Percentiles rank a stretch among this genome's conserved stretches.
phyloP scores from a whole-genome alignment of 92 coral and sea anemone species.

The Hydrozoanthus gracilis region DNA sequence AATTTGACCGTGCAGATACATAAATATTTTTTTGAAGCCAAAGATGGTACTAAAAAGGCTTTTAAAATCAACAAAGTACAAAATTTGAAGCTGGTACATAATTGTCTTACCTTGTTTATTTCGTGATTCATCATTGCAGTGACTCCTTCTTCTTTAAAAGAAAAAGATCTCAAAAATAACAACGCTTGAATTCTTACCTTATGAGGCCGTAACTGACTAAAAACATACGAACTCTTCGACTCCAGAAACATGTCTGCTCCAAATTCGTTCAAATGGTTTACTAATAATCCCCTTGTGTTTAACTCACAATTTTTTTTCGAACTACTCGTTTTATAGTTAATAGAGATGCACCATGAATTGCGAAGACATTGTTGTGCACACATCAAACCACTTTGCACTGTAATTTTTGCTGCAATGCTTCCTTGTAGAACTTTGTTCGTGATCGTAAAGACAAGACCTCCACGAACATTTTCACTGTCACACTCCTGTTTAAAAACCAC shows the following conservation, averaged over 20 bases:
- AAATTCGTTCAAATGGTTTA: background rate
- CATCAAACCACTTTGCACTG: background rate
- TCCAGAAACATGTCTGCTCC: background rate
- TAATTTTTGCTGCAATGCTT: background rate
- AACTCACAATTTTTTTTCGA: conserved; percentile 10
- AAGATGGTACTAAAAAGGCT: too few relatives aligned
- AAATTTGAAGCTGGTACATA: too few relatives aligned
- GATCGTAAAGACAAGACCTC: background rate
- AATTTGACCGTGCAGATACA: too few relatives aligned
- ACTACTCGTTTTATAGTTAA: background rate
- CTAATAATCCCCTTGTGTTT: conserved; percentile 11
- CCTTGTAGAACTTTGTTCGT: conserved; percentile 3
- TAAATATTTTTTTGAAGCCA: too few relatives aligned
- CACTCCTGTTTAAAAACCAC: conserved; percentile 8
- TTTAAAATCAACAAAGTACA: too few relatives aligned
- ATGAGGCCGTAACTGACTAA: conserved; percentile 10
- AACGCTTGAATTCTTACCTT: conserved; percentile 1
- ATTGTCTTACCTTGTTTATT: too few relatives aligned
- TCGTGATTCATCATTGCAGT: background rate
- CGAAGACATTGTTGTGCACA: conserved; percentile 23
- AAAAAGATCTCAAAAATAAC: background rate
- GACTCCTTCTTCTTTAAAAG: background rate
- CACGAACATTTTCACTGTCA: background rate
- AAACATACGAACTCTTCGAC: conserved; percentile 2
- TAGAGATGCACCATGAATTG: conserved; percentile 33